Evolutionary conservation across 2,113 vertebrate genomes (phyloP).

Genomic region (Rissa tridactyla): DNA sequence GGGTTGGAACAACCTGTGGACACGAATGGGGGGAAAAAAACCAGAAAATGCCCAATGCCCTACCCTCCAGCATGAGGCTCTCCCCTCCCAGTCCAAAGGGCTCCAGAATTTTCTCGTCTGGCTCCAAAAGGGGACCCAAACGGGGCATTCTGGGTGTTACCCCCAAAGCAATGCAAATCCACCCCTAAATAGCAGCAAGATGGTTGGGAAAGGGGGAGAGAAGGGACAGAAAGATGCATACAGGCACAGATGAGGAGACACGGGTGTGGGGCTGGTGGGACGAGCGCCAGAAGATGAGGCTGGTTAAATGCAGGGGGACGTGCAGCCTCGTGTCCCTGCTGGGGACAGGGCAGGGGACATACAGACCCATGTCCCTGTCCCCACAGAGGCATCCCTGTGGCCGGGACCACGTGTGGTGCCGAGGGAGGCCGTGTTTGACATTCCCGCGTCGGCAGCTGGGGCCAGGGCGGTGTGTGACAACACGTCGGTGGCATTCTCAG

Average conservation of each 20-base stretch:
- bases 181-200: neutral
- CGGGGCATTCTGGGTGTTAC: too few relatives aligned
- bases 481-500: neutral
- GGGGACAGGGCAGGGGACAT: neutral
- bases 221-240: neutral
- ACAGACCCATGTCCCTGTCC: neutral
- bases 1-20: neutral
- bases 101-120: neutral
- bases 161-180: neutral
- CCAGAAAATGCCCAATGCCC: neutral
- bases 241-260: neutral
- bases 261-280: rapidly evolving
- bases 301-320: too few relatives aligned
- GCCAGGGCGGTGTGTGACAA: neutral
- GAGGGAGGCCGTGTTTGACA: neutral
- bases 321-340: too few relatives aligned
- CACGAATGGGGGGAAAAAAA: neutral
- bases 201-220: rapidly evolving
- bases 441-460: neutral
- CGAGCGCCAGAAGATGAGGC: neutral
- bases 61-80: neutral
- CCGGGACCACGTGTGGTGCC: neutral
- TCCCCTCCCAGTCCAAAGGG: neutral
- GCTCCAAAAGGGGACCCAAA: neutral
- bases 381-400: neutral